A percentile compares a stretch with the other conserved stretches of the same genome.
Evolutionary conservation across 2,113 vertebrate genomes (phyloP).

Genomic region (Nannospalax galili): DNA sequence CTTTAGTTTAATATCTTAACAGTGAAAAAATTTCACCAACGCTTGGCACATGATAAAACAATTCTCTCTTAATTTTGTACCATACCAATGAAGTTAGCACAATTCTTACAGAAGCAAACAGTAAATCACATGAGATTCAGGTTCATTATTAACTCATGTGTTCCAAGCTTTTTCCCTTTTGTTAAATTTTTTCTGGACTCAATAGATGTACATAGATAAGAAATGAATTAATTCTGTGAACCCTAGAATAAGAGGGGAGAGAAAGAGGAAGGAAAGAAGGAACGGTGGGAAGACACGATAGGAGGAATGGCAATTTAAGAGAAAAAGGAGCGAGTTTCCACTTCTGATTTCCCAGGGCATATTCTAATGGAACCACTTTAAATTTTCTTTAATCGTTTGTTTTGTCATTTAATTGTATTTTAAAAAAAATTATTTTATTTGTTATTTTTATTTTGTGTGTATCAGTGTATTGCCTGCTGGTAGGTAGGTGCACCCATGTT

Average conservation of each 20-base stretch:
- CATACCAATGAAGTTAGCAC: background rate
- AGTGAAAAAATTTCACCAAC: background rate
- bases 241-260: background rate
- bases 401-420: background rate
- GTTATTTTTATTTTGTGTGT: no score
- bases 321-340: background rate
- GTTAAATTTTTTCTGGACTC: background rate
- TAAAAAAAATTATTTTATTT: no score
- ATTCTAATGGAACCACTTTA: background rate
- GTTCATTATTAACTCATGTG: background rate
- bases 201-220: background rate
- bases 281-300: background rate
- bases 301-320: background rate
- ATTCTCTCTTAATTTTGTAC: background rate
- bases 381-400: background rate
- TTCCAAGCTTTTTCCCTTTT: background rate
- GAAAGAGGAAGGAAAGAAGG: background rate
- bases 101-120: background rate
- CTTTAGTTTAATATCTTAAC: slow-evolving; percentile 4
- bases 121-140: background rate
- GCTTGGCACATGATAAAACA: background rate
- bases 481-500: no score
- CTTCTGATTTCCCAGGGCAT: background rate
- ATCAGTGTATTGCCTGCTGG: no score
- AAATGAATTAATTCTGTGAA: background rate